Evolutionary conservation across 2,888 invertebrate species (phyloP).

Genomic region (Thysanoteuthis rhombus): DNA sequence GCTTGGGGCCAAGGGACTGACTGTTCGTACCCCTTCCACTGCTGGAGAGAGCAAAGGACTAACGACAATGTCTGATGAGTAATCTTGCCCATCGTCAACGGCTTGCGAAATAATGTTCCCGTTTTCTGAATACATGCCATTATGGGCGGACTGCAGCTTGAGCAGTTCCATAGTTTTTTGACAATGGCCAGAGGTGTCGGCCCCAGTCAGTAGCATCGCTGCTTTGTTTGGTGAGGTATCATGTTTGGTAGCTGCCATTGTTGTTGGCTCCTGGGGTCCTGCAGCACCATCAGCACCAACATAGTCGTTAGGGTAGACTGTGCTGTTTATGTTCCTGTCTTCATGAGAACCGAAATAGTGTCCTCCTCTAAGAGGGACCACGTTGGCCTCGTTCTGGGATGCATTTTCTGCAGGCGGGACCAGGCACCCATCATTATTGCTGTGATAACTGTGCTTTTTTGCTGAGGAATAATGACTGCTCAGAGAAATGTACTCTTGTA

Average conservation of each 20-base stretch:
- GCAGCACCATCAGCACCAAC: slow-evolving; percentile 37
- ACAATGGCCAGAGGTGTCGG: slow-evolving; percentile 37
- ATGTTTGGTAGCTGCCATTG: slow-evolving; percentile 44
- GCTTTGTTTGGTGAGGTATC: not conserved
- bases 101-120: slow-evolving; percentile 30
- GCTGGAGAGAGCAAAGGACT: not conserved
- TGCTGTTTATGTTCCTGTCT: not conserved
- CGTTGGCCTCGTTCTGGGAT: not conserved
- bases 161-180: slow-evolving; percentile 34
- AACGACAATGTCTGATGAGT: slow-evolving; percentile 33
- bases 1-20: slow-evolving; percentile 35
- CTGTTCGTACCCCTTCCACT: slow-evolving; percentile 34
- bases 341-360: not conserved
- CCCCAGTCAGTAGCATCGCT: not conserved
- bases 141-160: not conserved
- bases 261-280: slow-evolving; percentile 51
- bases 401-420: not conserved
- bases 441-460: not conserved
- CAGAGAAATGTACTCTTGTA: not conserved
- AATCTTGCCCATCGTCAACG: not conserved
- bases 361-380: not conserved
- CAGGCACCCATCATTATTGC: not conserved
- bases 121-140: slow-evolving; percentile 19
- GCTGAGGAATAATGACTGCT: not conserved
- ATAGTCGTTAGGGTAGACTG: not conserved